These are phyloP conservation scores for Plutella xylostella DNA, from an alignment of 2,888 invertebrate genomes.

Conservation along the genomic window DNA sequence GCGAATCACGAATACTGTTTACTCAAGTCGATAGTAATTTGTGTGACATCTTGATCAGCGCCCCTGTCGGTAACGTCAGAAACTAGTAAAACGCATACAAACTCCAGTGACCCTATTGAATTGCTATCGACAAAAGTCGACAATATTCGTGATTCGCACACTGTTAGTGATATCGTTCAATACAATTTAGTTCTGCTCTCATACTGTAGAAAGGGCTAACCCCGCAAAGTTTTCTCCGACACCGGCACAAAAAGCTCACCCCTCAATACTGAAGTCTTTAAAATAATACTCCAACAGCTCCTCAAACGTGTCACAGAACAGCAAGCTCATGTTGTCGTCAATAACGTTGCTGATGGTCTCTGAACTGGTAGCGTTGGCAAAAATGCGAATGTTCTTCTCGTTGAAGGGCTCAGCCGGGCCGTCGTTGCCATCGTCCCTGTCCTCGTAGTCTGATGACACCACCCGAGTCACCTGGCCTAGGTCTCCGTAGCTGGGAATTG, in stretches of 20 bases:
- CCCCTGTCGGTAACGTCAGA: too few relatives aligned
- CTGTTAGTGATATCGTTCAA: too few relatives aligned
- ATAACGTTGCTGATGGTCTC: conserved; percentile 65
- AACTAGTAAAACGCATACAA: too few relatives aligned
- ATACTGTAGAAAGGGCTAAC: too few relatives aligned
- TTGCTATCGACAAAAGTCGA: too few relatives aligned
- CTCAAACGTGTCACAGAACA: conserved; percentile 85
- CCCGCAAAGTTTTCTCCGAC: neutral
- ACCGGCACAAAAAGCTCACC: conserved; percentile 52
- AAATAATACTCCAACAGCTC: conserved; percentile 87
- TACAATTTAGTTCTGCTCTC: too few relatives aligned
- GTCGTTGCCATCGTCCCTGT: conserved; percentile 71
- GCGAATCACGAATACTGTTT: too few relatives aligned
- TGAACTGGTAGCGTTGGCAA: conserved; percentile 36
- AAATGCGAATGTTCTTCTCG: conserved; percentile 69
- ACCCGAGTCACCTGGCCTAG: conserved; percentile 84
- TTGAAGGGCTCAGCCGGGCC: conserved; percentile 73
- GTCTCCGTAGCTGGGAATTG: conserved; percentile 73
- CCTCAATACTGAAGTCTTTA: conserved; percentile 83
- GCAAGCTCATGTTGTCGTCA: conserved; percentile 88
- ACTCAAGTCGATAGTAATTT: too few relatives aligned
- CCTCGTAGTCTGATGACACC: conserved; percentile 81
- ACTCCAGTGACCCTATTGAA: too few relatives aligned
- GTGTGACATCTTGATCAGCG: too few relatives aligned
- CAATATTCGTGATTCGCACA: too few relatives aligned